Percentiles rank a stretch among this genome's conserved stretches.
Evolutionary conservation across 2,888 invertebrate species (phyloP).

Genomic region (Syrista parreyssii): DNA sequence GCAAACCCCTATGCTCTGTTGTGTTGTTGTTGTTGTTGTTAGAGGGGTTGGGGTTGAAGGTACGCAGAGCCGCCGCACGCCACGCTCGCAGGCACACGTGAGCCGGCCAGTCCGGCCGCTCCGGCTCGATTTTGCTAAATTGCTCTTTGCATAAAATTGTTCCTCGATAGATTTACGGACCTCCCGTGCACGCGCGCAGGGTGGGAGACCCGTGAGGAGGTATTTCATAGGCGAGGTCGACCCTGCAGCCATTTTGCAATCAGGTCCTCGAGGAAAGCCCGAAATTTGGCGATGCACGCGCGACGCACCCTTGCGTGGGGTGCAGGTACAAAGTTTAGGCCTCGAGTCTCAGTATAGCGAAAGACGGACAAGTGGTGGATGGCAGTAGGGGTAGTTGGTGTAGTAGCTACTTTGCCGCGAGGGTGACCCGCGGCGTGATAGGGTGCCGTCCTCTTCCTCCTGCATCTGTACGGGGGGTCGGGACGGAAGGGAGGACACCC

Average conservation of each 20-base stretch:
- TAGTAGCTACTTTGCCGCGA: background rate
- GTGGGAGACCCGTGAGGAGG: background rate
- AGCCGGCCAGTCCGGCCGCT: background rate
- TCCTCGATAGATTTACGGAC: slow-evolving; percentile 15
- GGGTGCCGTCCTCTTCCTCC: slow-evolving; percentile 21
- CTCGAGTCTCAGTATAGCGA: background rate
- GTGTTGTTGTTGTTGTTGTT: background rate
- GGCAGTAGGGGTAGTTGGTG: background rate
- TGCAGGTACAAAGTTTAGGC: background rate
- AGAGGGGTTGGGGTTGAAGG: background rate
- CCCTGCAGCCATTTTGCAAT: slow-evolving; percentile 21
- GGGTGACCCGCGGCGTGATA: slow-evolving; percentile 35
- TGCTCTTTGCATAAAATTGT: slow-evolving; percentile 32
- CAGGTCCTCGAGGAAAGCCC: background rate
- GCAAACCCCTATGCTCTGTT: background rate
- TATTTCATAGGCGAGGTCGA: slow-evolving; percentile 15
- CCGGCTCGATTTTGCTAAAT: slow-evolving; percentile 24
- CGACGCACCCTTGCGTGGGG: background rate
- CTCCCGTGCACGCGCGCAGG: background rate
- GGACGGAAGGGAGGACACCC: too few species aligned
- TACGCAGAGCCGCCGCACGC: background rate
- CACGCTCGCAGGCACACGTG: background rate
- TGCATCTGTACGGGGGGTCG: slow-evolving; percentile 14
- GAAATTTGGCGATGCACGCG: background rate
- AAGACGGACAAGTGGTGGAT: background rate